Evolutionary conservation across 2,888 invertebrate genomes (phyloP).

Genomic region (Habroteleia sp.): DNA sequence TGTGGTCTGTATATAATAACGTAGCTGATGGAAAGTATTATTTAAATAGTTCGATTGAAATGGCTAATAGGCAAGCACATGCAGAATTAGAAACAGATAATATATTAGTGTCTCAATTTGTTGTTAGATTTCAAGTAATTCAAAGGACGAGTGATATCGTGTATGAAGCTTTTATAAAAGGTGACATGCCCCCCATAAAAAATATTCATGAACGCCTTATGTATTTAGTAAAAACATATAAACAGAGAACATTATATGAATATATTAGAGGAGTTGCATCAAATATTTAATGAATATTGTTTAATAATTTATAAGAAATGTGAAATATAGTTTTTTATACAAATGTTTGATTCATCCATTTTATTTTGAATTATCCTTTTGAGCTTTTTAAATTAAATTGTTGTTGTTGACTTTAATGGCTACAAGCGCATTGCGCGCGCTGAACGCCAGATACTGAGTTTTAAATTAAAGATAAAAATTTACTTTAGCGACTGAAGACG

Average conservation of each 20-base stretch:
- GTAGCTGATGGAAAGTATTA: slow-evolving; percentile 6
- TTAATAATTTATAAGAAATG: slow-evolving; percentile 1
- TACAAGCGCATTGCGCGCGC: too few species aligned
- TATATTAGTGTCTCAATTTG: slow-evolving; percentile 24
- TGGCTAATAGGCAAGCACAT: slow-evolving; percentile 15
- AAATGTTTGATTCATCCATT: too few species aligned
- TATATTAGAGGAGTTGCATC: slow-evolving; percentile 32
- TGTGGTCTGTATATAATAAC: slow-evolving; percentile 41
- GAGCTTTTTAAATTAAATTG: too few species aligned
- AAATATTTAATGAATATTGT: slow-evolving; percentile 27
- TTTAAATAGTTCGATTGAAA: slow-evolving; percentile 16
- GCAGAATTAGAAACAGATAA: slow-evolving; percentile 25
- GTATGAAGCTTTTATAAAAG: slow-evolving; percentile 37
- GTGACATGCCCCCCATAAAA: slow-evolving; percentile 11
- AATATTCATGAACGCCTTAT: slow-evolving; percentile 17
- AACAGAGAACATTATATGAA: slow-evolving; percentile 41
- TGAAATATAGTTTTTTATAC: not conserved
- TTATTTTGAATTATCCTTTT: too few species aligned
- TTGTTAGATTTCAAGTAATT: slow-evolving; percentile 31
- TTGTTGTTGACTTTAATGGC: too few species aligned
- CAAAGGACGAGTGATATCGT: slow-evolving; percentile 20
- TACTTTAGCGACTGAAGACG: too few species aligned
- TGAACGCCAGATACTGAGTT: too few species aligned
- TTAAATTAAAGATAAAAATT: too few species aligned
- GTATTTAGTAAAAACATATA: slow-evolving; percentile 34